Evolutionary conservation across 2,113 vertebrate genomes (phyloP).

Genomic region (Pedetes capensis): DNA sequence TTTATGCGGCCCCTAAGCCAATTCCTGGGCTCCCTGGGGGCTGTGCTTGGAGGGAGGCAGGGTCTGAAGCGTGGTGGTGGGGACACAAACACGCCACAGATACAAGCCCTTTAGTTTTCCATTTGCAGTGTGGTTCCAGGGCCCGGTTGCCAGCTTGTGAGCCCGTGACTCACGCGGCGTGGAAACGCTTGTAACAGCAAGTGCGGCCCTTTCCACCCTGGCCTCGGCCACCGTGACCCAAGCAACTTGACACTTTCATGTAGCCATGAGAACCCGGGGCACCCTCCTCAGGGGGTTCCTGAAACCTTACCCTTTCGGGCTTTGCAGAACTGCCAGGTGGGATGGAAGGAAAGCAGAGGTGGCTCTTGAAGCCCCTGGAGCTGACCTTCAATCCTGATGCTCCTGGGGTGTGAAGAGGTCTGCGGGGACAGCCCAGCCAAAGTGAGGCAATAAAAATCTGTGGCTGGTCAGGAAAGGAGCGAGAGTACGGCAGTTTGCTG

Average conservation of each 20-base stretch:
- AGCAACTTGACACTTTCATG: background rate
- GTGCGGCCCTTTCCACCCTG: background rate
- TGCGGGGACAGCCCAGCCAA: background rate
- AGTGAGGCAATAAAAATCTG: slow-evolving; percentile 20
- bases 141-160: slow-evolving; percentile 50
- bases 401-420: slow-evolving; percentile 23
- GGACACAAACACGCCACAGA: background rate
- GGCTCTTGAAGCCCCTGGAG: slow-evolving; percentile 61
- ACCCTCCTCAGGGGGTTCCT: background rate
- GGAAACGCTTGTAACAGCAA: slow-evolving; percentile 62
- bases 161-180: slow-evolving; percentile 67
- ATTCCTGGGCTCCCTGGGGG: background rate
- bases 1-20: too few relatives aligned
- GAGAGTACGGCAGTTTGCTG: background rate
- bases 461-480: background rate
- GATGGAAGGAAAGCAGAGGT: slow-evolving; percentile 58
- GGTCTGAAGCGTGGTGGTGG: background rate
- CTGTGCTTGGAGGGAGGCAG: background rate
- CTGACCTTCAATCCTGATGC: slow-evolving; percentile 61
- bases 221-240: slow-evolving; percentile 58
- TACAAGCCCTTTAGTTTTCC: slow-evolving; percentile 51
- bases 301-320: background rate
- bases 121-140: slow-evolving; percentile 58
- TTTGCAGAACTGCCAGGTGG: background rate
- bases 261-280: background rate